Percentiles rank a stretch among this genome's conserved stretches.
Conservation (phyloP, 2,797 vertebrate genomes). For the Myotis daubentonii region DNA sequence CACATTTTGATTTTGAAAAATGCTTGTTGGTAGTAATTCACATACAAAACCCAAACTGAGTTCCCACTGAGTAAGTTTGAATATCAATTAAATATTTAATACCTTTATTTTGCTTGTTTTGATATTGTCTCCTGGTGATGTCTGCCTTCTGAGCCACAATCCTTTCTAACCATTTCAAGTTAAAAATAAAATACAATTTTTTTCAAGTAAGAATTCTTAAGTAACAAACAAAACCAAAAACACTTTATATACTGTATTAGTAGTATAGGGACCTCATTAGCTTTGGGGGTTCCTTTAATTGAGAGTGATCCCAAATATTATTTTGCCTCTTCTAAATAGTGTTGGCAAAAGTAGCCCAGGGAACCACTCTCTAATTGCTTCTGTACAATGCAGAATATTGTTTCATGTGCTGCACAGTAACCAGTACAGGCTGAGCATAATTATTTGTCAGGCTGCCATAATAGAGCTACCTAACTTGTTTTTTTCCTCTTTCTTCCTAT, state of each 20-base stretch:
- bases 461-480: conserved; percentile 37
- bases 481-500: conserved; percentile 64
- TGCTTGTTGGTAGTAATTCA: neutral
- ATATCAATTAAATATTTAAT: neutral
- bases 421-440: conserved; percentile 62
- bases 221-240: neutral
- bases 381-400: conserved; percentile 53
- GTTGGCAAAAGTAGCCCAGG: conserved; percentile 63
- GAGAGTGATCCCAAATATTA: conserved; percentile 60
- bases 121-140: neutral
- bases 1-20: neutral
- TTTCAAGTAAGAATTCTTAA: neutral
- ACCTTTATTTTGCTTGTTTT: neutral
- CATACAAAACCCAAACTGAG: neutral
- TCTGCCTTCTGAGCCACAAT: neutral
- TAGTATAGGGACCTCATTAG: conserved; percentile 41
- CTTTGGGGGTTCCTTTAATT: conserved; percentile 76
- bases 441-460: conserved; percentile 68
- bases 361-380: conserved; percentile 71
- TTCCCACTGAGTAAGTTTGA: neutral
- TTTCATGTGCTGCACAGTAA: conserved; percentile 51
- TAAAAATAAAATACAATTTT: conserved; percentile 3
- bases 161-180: conserved; percentile 51
- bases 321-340: conserved; percentile 70
- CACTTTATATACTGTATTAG: neutral